A percentile compares a stretch with the other conserved stretches of the same genome.
Evolutionary conservation across 2,797 vertebrate species (phyloP).

Genomic region (Amblyopsis hoosieri): DNA sequence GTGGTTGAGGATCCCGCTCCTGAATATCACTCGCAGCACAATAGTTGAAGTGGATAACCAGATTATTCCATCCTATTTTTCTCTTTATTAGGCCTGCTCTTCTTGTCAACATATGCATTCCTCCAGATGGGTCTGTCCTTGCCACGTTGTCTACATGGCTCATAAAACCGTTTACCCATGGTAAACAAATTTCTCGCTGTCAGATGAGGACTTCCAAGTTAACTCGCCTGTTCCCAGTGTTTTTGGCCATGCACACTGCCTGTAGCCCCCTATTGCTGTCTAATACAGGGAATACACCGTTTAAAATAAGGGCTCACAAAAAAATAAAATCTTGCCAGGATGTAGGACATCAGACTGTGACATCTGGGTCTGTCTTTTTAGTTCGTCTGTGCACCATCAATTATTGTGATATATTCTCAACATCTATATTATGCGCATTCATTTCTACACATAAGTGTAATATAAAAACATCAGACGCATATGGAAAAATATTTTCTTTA

Average conservation of each 20-base stretch:
- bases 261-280: not conserved
- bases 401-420: too few species aligned
- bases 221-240: conserved; percentile 5
- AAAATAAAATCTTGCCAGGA: not conserved
- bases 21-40: conserved; percentile 9
- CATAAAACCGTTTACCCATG: conserved; percentile 25
- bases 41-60: conserved; percentile 36
- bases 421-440: too few species aligned
- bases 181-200: conserved; percentile 26
- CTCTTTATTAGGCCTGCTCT: conserved; percentile 19
- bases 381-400: not conserved
- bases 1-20: not conserved
- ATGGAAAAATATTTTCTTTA: not conserved
- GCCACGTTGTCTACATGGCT: conserved; percentile 64
- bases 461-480: conserved; percentile 2
- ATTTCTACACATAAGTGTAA: too few species aligned
- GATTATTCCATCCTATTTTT: conserved; percentile 24
- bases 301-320: not conserved
- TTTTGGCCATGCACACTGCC: not conserved
- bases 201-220: conserved; percentile 2
- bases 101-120: conserved; percentile 28
- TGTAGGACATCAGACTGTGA: not conserved
- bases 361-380: not conserved
- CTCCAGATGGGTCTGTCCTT: conserved; percentile 30
- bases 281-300: too few species aligned